Evolutionary conservation across 2,113 vertebrate genomes (phyloP).

Genomic region (Anolis sagrei): DNA sequence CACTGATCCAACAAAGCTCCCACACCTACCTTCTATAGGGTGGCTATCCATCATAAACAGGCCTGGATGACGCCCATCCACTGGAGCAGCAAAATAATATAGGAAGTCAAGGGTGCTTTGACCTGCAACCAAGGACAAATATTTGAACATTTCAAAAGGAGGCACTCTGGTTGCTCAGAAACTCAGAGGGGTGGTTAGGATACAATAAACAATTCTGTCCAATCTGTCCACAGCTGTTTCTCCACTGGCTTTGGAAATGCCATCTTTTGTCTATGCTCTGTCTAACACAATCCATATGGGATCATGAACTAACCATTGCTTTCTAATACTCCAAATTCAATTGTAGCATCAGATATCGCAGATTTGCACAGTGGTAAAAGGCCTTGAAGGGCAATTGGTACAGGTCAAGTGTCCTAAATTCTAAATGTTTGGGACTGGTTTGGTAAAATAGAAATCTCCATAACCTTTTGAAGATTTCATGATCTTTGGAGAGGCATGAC

Average conservation of each 20-base stretch:
- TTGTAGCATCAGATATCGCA: too few species aligned
- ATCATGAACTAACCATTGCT: too few species aligned
- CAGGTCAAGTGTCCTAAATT: too few species aligned
- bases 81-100: constrained; percentile 83
- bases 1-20: background rate
- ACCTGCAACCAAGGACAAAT: constrained; percentile 62
- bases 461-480: too few species aligned
- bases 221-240: background rate
- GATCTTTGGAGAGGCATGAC: too few species aligned
- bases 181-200: background rate
- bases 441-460: too few species aligned
- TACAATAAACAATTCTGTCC: background rate
- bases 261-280: background rate
- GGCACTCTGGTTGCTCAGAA: background rate
- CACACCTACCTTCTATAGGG: constrained; percentile 80
- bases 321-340: too few species aligned
- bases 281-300: background rate
- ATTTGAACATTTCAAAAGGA: background rate
- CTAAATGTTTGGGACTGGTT: too few species aligned
- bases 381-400: background rate
- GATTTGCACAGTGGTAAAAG: background rate
- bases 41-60: constrained; percentile 80
- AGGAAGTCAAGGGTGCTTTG: constrained; percentile 85
- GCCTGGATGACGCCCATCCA: constrained; percentile 83
- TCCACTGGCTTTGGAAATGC: too few species aligned